Evolutionary conservation across 2,888 invertebrate genomes (phyloP).

Genomic region (Brenthis ino): DNA sequence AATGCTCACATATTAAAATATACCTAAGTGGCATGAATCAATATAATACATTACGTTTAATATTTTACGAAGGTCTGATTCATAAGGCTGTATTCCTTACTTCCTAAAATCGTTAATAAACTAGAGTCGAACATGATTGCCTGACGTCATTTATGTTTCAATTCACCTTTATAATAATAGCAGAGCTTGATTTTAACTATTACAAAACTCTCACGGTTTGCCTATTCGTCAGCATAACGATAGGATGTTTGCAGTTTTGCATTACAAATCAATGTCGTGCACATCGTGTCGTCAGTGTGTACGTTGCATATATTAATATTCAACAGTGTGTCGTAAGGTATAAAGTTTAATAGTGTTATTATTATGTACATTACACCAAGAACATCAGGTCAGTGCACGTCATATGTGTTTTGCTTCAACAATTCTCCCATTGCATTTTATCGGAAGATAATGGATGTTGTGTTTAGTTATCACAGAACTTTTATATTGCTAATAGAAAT

Average conservation of each 20-base stretch:
- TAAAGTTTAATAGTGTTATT: slow-evolving; percentile 27
- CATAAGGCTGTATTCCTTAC: background rate
- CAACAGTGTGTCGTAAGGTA: slow-evolving; percentile 40
- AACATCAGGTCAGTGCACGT: slow-evolving; percentile 55
- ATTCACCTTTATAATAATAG: slow-evolving; percentile 13
- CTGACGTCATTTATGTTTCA: slow-evolving; percentile 17
- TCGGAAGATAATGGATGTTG: background rate
- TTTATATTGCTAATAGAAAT: slow-evolving; percentile 45
- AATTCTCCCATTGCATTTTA: slow-evolving; percentile 46
- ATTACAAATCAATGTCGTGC: slow-evolving; percentile 66
- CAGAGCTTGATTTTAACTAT: slow-evolving; percentile 37
- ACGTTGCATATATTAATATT: slow-evolving; percentile 32
- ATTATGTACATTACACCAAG: slow-evolving; percentile 37
- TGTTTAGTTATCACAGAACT: slow-evolving; percentile 50
- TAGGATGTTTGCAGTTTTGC: slow-evolving; percentile 68
- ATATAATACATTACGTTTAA: too few species aligned
- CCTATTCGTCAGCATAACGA: slow-evolving; percentile 48
- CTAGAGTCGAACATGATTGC: background rate
- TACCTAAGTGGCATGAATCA: too few species aligned
- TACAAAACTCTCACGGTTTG: slow-evolving; percentile 45
- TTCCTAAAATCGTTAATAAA: slow-evolving; percentile 19
- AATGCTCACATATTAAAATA: too few species aligned
- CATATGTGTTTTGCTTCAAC: slow-evolving; percentile 57
- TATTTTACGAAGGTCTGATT: too few species aligned
- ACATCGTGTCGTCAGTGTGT: slow-evolving; percentile 45